A percentile compares a stretch with the other conserved stretches of the same genome.
phyloP scores from a whole-genome alignment of 1,140 invertebrate species.

The Oncopeltus fasciatus region DNA sequence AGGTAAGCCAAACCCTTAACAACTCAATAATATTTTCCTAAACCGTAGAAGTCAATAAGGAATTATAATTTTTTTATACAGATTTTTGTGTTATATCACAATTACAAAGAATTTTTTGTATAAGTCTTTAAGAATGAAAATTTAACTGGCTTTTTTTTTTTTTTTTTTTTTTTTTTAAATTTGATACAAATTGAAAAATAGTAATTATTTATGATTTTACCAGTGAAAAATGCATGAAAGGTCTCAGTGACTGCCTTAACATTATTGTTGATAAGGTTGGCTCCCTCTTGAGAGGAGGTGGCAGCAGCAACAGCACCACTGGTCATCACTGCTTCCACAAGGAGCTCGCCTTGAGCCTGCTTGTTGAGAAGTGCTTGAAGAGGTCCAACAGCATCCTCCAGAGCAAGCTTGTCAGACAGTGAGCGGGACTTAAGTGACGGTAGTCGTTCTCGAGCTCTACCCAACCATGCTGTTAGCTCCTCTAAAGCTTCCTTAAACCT shows the following conservation, averaged over 20 bases:
- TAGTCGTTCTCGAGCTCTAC: slow-evolving; percentile 71
- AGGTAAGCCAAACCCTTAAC: too few relatives aligned
- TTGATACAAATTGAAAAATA: too few relatives aligned
- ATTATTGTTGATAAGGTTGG: slow-evolving; percentile 65
- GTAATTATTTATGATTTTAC: slow-evolving; percentile 24
- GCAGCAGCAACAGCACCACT: slow-evolving; percentile 72
- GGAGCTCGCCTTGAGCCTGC: slow-evolving; percentile 74
- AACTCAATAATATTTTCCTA: too few relatives aligned
- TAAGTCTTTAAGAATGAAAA: too few relatives aligned
- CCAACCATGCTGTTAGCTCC: slow-evolving; percentile 71
- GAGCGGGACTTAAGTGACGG: slow-evolving; percentile 71
- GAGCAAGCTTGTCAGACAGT: slow-evolving; percentile 69
- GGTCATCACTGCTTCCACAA: slow-evolving; percentile 73
- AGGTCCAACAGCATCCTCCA: slow-evolving; percentile 74
- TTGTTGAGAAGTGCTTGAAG: slow-evolving; percentile 75
- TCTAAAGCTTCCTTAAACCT: slow-evolving; percentile 79
- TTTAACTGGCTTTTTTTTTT: too few relatives aligned
- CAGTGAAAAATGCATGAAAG: slow-evolving; percentile 67
- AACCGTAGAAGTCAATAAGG: too few relatives aligned
- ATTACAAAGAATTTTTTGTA: too few relatives aligned
- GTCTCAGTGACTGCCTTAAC: slow-evolving; percentile 67
- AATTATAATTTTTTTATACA: too few relatives aligned
- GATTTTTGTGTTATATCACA: too few relatives aligned
- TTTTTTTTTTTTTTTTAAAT: too few relatives aligned
- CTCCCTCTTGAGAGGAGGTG: slow-evolving; percentile 58